phyloP scores from a whole-genome alignment of 2,888 invertebrate species.

The Leptura quadrifasciata region DNA sequence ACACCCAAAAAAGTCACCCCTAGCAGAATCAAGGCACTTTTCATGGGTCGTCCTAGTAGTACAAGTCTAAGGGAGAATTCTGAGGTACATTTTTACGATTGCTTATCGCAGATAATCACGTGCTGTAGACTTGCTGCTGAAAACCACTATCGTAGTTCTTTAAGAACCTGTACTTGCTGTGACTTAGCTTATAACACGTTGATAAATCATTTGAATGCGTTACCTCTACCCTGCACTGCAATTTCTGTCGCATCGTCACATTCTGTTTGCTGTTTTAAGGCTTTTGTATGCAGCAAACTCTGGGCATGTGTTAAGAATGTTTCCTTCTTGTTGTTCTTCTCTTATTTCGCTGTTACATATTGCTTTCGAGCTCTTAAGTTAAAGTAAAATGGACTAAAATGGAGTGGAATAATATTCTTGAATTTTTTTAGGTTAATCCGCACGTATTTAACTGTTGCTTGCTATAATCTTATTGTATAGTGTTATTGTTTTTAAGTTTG shows the following conservation, averaged over 20 bases:
- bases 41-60: conserved; percentile 71
- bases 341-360: conserved; percentile 44
- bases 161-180: conserved; percentile 24
- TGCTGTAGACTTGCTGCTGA: conserved; percentile 38
- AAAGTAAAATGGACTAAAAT: neutral
- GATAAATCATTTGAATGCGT: conserved; percentile 27
- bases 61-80: conserved; percentile 64
- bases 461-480: neutral
- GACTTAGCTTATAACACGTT: conserved; percentile 13
- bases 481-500: neutral
- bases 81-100: conserved; percentile 62
- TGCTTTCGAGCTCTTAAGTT: conserved; percentile 23
- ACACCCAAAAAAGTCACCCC: conserved; percentile 78
- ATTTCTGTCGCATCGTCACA: neutral
- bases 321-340: conserved; percentile 42
- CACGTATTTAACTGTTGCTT: neutral
- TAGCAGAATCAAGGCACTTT: conserved; percentile 79
- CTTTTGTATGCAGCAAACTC: conserved; percentile 38
- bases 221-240: conserved; percentile 17
- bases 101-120: conserved; percentile 37
- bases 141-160: conserved; percentile 25
- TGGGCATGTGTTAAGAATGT: conserved; percentile 44
- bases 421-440: neutral
- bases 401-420: no score
- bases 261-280: conserved; percentile 27